phyloP scores from a whole-genome alignment of 2,113 vertebrate species.

The Equus przewalskii region DNA sequence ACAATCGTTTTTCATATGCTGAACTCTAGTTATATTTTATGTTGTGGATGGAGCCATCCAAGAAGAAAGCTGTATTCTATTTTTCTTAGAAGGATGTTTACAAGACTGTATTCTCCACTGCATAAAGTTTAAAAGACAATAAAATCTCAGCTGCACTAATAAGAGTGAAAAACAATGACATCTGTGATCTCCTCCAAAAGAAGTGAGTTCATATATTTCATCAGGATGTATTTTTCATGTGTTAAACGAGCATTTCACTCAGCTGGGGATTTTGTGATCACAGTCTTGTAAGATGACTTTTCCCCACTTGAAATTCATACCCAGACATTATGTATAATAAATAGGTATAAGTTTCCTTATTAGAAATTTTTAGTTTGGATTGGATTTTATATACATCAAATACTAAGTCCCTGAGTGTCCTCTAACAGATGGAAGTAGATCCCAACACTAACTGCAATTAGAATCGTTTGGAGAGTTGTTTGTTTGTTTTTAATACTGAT shows the following conservation, averaged over 20 bases:
- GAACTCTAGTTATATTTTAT: neutral
- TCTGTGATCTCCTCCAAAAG: neutral
- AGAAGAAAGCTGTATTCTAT: neutral
- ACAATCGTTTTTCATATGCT: neutral
- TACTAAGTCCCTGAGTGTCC: neutral
- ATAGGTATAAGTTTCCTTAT: neutral
- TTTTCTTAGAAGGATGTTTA: neutral
- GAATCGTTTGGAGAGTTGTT: neutral
- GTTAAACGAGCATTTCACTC: neutral
- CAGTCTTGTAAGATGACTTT: neutral
- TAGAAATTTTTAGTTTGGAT: slow-evolving; percentile 13
- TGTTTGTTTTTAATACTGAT: neutral
- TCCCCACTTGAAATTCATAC: neutral
- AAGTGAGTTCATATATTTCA: neutral
- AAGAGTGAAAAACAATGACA: slow-evolving; percentile 14
- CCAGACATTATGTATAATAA: neutral
- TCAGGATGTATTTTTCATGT: neutral
- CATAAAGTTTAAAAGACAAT: slow-evolving; percentile 33
- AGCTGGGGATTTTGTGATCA: neutral
- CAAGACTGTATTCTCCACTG: neutral
- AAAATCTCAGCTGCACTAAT: neutral
- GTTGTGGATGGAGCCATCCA: neutral
- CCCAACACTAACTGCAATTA: neutral
- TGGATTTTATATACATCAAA: neutral
- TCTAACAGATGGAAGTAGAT: neutral